Conservation (phyloP, 2,113 vertebrate species). For the Piaya cayana region DNA sequence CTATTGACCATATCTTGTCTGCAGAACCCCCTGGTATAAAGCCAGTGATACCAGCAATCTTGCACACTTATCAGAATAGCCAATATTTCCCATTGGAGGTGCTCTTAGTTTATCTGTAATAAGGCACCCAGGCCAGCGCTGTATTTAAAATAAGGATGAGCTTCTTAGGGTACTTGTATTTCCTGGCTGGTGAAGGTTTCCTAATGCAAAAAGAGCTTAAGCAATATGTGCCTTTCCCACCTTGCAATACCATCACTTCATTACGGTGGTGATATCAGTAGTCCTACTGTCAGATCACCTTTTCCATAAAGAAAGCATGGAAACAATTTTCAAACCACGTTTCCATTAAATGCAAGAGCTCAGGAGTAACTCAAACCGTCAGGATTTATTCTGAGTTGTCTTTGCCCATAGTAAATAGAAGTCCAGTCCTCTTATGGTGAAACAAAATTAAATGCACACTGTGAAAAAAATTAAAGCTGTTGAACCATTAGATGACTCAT, state of each 20-base stretch:
- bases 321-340: not conserved
- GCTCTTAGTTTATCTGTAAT: not conserved
- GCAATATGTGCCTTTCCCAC: not conserved
- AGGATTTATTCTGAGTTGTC: slow-evolving; percentile 47
- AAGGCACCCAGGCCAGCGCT: not conserved
- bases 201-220: not conserved
- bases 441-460: slow-evolving; percentile 25
- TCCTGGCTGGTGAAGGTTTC: not conserved
- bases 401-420: slow-evolving; percentile 17
- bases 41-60: not conserved
- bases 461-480: slow-evolving; percentile 48
- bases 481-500: slow-evolving; percentile 60
- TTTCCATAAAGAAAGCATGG: not conserved
- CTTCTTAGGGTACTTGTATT: not conserved
- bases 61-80: not conserved
- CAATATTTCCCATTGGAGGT: not conserved
- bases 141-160: not conserved
- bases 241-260: not conserved
- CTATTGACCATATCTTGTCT: not conserved
- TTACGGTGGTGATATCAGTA: not conserved
- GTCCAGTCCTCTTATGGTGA: slow-evolving; percentile 28
- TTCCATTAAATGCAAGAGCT: slow-evolving; percentile 28
- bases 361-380: slow-evolving; percentile 25
- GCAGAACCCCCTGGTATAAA: not conserved
- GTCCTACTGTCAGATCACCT: not conserved